Percentiles rank a stretch among this genome's conserved stretches.
These are phyloP conservation scores for Hypsibius dujardini DNA, from an alignment of 1,140 invertebrate species.

Conservation along the genomic window DNA sequence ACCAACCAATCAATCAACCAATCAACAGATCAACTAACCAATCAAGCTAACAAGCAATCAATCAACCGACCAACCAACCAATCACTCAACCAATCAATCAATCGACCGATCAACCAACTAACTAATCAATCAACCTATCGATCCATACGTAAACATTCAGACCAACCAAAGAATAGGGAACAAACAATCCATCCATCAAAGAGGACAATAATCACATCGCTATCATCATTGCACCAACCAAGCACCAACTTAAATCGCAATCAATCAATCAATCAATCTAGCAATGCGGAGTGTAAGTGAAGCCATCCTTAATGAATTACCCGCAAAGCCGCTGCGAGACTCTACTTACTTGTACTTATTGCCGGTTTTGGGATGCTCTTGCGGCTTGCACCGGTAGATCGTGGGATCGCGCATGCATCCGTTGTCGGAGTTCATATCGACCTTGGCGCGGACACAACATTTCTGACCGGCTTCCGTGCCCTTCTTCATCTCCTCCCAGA, in stretches of 20 bases:
- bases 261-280: too few relatives aligned
- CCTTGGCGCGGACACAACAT: constrained; percentile 88
- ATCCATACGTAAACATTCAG: too few relatives aligned
- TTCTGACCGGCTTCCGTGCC: constrained; percentile 57
- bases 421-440: constrained; percentile 87
- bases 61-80: not conserved
- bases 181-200: too few relatives aligned
- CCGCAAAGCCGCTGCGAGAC: not conserved
- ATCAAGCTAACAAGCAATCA: too few relatives aligned
- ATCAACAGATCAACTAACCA: constrained; percentile 9
- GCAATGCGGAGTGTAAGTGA: too few relatives aligned
- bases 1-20: not conserved
- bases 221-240: too few relatives aligned
- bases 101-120: not conserved
- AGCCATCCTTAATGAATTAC: too few relatives aligned
- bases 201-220: too few relatives aligned
- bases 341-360: constrained; percentile 76
- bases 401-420: constrained; percentile 97
- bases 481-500: constrained; percentile 90
- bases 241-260: too few relatives aligned
- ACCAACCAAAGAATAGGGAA: too few relatives aligned
- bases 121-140: too few relatives aligned
- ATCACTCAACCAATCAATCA: constrained; percentile 20
- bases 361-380: constrained; percentile 76
- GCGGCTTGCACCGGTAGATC: constrained; percentile 93